These are phyloP conservation scores for Balanococcus diminutus DNA, from an alignment of 2,888 invertebrate species.

Conservation along the genomic window DNA sequence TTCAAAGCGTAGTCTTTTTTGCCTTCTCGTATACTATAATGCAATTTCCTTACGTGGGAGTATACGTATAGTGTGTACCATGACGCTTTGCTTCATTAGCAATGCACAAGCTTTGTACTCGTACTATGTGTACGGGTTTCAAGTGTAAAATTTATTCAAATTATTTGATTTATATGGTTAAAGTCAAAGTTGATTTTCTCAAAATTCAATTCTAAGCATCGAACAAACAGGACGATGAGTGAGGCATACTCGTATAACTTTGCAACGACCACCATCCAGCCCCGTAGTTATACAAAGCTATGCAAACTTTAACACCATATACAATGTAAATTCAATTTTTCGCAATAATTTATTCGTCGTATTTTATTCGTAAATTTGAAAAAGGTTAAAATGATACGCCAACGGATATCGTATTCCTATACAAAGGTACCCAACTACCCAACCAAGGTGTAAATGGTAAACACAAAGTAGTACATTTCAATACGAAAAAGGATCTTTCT, in stretches of 20 bases:
- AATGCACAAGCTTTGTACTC: not conserved
- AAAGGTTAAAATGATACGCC: slow-evolving; percentile 24
- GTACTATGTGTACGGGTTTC: not conserved
- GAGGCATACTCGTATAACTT: too few species aligned
- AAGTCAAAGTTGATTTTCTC: slow-evolving; percentile 24
- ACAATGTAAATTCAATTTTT: slow-evolving; percentile 8
- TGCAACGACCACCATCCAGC: too few species aligned
- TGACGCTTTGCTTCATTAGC: not conserved
- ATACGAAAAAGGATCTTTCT: not conserved
- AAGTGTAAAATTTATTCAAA: not conserved
- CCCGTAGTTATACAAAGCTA: not conserved
- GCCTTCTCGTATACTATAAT: not conserved
- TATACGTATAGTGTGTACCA: not conserved
- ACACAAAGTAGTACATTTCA: not conserved
- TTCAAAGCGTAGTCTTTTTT: not conserved
- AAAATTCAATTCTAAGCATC: slow-evolving; percentile 13
- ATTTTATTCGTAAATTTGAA: slow-evolving; percentile 20
- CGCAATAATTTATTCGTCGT: not conserved
- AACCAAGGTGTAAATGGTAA: too few species aligned
- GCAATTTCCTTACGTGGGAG: not conserved
- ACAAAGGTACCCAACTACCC: too few species aligned
- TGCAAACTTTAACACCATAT: not conserved
- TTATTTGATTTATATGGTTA: slow-evolving; percentile 26
- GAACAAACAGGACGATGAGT: not conserved
- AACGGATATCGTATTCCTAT: not conserved